A percentile compares a stretch with the other conserved stretches of the same genome.
phyloP scores from a whole-genome alignment of 2,113 vertebrate genomes.

The Melanerpes aurifrons region DNA sequence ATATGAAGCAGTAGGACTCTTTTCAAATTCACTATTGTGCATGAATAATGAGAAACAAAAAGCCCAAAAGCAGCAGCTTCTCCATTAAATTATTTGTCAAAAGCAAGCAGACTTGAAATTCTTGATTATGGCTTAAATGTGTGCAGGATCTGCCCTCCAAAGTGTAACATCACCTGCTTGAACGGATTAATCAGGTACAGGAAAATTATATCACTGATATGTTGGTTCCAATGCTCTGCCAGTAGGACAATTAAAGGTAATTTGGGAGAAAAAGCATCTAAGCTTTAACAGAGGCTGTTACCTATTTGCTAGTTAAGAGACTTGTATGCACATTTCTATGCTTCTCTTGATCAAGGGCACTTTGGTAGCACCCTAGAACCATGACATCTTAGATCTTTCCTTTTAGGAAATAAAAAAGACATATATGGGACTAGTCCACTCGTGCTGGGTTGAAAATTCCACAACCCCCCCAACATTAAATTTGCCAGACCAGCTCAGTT shows the following conservation, averaged over 20 bases:
- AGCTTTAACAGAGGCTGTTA: background rate
- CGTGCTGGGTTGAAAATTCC: no score
- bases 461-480: no score
- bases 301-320: background rate
- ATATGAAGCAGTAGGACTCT: background rate
- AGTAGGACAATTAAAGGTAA: background rate
- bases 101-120: background rate
- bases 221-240: background rate
- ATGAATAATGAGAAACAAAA: background rate
- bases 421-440: rapidly evolving
- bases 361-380: background rate
- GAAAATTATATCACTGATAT: background rate
- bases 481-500: no score
- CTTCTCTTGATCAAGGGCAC: background rate
- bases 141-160: background rate
- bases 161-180: background rate
- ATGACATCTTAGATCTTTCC: background rate
- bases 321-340: background rate
- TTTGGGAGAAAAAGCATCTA: background rate
- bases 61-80: background rate
- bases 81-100: background rate
- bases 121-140: background rate
- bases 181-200: background rate
- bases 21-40: background rate
- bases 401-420: background rate